Conservation (phyloP, 2,113 vertebrate genomes). For the Sterrhoptilus dennistouni region DNA sequence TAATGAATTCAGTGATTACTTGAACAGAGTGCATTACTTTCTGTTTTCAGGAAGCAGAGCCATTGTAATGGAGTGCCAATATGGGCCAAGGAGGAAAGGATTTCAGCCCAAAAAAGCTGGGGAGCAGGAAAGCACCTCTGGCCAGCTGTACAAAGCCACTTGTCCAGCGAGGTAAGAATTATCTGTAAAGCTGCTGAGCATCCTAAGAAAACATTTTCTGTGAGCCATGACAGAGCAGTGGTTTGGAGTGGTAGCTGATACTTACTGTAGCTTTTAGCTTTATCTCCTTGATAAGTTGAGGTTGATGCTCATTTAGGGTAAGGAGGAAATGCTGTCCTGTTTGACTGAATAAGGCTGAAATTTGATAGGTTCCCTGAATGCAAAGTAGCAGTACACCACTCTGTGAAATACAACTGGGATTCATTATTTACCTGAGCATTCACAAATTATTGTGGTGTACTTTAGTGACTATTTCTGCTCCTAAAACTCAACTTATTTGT, state of each 20-base stretch:
- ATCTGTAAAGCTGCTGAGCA: not conserved
- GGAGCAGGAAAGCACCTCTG: conserved; percentile 72
- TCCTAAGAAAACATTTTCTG: not conserved
- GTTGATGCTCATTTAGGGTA: not conserved
- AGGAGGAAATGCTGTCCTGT: not conserved
- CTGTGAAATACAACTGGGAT: not conserved
- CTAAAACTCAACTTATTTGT: not conserved
- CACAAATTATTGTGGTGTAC: not conserved
- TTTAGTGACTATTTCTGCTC: not conserved
- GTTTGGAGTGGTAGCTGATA: not conserved
- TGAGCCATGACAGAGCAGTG: not conserved
- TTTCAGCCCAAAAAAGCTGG: conserved; percentile 78
- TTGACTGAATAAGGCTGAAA: not conserved
- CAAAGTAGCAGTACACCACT: not conserved
- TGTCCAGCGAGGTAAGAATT: conserved; percentile 80
- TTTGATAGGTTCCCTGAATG: not conserved
- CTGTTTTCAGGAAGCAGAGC: conserved; percentile 81
- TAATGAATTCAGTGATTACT: not conserved
- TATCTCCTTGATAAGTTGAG: not conserved
- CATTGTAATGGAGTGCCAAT: conserved; percentile 88
- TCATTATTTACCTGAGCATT: not conserved
- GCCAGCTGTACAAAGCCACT: conserved; percentile 80
- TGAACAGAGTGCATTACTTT: conserved; percentile 28
- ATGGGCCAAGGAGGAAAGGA: conserved; percentile 85
- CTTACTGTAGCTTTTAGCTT: not conserved